A percentile compares a stretch with the other conserved stretches of the same genome.
Conservation (phyloP, 2,888 invertebrate genomes). For the Melanostoma scalare region DNA sequence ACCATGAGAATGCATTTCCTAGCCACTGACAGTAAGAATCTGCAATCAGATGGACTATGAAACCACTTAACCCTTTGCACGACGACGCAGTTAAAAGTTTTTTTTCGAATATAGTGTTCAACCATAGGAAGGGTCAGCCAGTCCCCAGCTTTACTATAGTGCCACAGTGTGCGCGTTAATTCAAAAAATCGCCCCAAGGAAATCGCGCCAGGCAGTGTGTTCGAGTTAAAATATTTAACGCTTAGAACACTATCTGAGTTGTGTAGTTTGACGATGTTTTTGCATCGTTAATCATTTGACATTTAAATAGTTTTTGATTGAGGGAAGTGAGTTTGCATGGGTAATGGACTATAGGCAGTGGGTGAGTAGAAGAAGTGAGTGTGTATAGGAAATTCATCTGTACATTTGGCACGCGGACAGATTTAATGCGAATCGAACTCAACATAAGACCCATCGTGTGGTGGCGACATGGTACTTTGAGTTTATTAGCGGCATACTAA, state of each 20-base stretch:
- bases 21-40: conserved; percentile 60
- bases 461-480: conserved; percentile 62
- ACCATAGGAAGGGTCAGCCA: conserved; percentile 50
- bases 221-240: conserved; percentile 58
- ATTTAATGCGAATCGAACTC: conserved; percentile 58
- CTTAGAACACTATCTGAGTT: conserved; percentile 33
- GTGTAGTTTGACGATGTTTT: conserved; percentile 29
- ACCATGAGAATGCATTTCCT: conserved; percentile 51
- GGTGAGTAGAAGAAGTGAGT: conserved; percentile 2
- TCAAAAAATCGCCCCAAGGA: conserved; percentile 34
- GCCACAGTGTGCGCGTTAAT: conserved; percentile 39
- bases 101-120: conserved; percentile 18
- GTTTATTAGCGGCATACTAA: conserved; percentile 62
- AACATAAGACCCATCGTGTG: conserved; percentile 27
- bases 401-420: conserved; percentile 57
- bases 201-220: conserved; percentile 27
- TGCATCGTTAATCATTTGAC: conserved; percentile 71
- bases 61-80: conserved; percentile 65
- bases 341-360: neutral
- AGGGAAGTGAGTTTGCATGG: conserved; percentile 1
- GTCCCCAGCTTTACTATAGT: neutral
- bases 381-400: conserved; percentile 35
- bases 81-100: neutral
- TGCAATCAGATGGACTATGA: conserved; percentile 65
- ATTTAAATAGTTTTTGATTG: conserved; percentile 49